phyloP scores from a whole-genome alignment of 2,797 vertebrate genomes.

The Pseudochirops cupreus region DNA sequence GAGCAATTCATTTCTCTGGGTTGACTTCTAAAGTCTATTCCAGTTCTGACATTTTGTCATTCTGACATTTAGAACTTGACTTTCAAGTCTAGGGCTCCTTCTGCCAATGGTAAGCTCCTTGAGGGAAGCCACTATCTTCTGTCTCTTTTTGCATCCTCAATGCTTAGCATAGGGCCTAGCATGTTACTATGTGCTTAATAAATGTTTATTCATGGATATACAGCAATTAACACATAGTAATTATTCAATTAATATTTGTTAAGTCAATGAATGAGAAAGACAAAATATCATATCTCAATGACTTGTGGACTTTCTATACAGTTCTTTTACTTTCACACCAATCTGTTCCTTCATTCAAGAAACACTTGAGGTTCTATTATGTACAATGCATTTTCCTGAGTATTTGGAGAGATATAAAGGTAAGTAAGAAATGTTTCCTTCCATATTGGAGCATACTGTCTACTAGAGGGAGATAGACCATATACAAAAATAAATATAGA shows the following conservation, averaged over 20 bases:
- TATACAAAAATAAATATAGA: neutral
- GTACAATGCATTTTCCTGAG: neutral
- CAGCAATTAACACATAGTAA: neutral
- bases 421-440: neutral
- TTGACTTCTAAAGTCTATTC: neutral
- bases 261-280: neutral
- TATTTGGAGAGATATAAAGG: neutral
- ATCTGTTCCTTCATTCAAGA: neutral
- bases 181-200: neutral
- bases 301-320: neutral
- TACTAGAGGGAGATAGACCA: neutral
- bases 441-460: neutral
- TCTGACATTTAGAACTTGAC: neutral
- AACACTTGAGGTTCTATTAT: neutral
- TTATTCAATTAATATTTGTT: neutral
- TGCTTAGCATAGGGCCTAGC: neutral
- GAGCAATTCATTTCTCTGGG: neutral
- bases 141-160: neutral
- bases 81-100: neutral
- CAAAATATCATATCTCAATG: neutral
- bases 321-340: neutral
- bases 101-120: neutral
- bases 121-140: neutral
- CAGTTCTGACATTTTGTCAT: neutral
- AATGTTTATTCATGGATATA: neutral